A percentile compares a stretch with the other conserved stretches of the same genome.
phyloP scores from a whole-genome alignment of 1,140 invertebrate genomes.

The Melitaea cinxia region DNA sequence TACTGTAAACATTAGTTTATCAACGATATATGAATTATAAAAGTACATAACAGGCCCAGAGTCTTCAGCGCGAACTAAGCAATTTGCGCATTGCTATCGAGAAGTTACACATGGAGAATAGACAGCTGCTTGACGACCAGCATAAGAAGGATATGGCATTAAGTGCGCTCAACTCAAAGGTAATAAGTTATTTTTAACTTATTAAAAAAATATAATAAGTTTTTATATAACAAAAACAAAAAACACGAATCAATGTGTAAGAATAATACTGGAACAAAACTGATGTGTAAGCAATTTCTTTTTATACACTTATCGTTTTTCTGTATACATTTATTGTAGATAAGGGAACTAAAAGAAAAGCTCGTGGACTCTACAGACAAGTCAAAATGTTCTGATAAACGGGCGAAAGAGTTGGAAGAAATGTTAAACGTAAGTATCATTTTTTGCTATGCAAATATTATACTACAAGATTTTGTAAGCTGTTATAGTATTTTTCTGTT shows the following conservation, averaged over 20 bases:
- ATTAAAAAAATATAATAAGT: neutral
- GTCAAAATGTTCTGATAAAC: conserved; percentile 71
- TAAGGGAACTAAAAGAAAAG: conserved; percentile 71
- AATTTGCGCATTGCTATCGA: conserved; percentile 58
- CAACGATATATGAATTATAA: too few relatives aligned
- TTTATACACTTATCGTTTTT: neutral
- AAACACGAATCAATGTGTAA: too few relatives aligned
- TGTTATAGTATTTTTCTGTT: too few relatives aligned
- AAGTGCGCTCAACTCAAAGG: conserved; percentile 49
- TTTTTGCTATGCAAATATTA: too few relatives aligned
- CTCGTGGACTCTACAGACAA: conserved; percentile 68
- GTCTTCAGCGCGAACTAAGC: conserved; percentile 65
- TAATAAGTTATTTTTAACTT: conserved; percentile 31
- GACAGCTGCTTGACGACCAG: conserved; percentile 62
- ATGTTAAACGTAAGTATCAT: conserved; percentile 71
- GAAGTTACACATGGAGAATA: conserved; percentile 65
- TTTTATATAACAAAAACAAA: too few relatives aligned
- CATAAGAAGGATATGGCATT: conserved; percentile 56
- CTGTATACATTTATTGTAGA: conserved; percentile 44
- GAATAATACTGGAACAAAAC: too few relatives aligned
- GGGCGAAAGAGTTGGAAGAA: conserved; percentile 73
- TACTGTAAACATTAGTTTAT: too few relatives aligned
- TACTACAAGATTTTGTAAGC: too few relatives aligned
- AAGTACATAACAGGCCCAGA: conserved; percentile 66
- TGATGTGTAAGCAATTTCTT: too few relatives aligned